These are phyloP conservation scores for Pachypanchax playfairii DNA, from an alignment of 2,113 vertebrate genomes.

Conservation along the genomic window DNA sequence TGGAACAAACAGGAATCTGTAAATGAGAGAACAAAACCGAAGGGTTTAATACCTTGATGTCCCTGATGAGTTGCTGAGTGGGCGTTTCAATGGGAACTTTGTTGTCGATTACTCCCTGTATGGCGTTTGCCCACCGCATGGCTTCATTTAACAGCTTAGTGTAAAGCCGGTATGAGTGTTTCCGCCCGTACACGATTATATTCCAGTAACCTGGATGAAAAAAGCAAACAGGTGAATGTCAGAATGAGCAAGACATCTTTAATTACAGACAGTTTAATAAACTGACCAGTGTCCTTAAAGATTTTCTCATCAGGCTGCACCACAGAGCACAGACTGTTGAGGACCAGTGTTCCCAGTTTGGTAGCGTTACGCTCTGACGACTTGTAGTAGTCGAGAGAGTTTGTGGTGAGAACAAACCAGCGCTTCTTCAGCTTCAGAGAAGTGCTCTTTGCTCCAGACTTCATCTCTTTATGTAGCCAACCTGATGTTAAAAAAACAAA, in stretches of 20 bases:
- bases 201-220: constrained; percentile 87
- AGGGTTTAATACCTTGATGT: constrained; percentile 86
- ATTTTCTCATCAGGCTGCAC: constrained; percentile 89
- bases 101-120: constrained; percentile 91
- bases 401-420: constrained; percentile 91
- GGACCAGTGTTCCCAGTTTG: constrained; percentile 90
- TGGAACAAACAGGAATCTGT: background rate
- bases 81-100: constrained; percentile 94
- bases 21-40: background rate
- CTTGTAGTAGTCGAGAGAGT: constrained; percentile 91
- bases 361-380: constrained; percentile 85
- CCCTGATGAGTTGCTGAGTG: constrained; percentile 92
- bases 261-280: background rate
- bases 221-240: background rate
- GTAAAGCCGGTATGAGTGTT: constrained; percentile 91
- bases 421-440: constrained; percentile 93
- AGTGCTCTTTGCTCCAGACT: constrained; percentile 85
- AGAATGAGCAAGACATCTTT: no score
- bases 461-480: constrained; percentile 93
- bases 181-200: constrained; percentile 88
- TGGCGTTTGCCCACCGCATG: constrained; percentile 90
- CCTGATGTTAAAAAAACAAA: constrained; percentile 67
- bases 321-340: constrained; percentile 91
- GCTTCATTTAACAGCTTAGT: constrained; percentile 91
- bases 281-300: constrained; percentile 90